Evolutionary conservation across 1,140 invertebrate genomes (phyloP).

Genomic region (Mamestra configurata): DNA sequence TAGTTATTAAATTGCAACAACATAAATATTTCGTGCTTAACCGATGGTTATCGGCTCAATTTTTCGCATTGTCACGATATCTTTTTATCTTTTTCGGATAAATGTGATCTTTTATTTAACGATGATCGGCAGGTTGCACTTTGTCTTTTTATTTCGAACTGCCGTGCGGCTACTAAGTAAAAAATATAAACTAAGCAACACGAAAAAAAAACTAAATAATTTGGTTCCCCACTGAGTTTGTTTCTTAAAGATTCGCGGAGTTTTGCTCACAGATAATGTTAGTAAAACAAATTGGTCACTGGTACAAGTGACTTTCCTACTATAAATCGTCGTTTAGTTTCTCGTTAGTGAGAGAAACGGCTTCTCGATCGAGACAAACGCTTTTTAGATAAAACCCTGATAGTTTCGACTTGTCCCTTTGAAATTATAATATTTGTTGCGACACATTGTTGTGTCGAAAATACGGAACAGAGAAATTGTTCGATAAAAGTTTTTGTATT

Average conservation of each 20-base stretch:
- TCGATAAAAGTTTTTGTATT: not conserved
- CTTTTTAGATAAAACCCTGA: slow-evolving; percentile 39
- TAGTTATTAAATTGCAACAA: slow-evolving; percentile 10
- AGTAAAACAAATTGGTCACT: slow-evolving; percentile 17
- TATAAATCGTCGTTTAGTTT: slow-evolving; percentile 41
- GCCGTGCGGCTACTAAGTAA: not conserved
- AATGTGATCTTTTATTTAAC: slow-evolving; percentile 27
- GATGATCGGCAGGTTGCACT: slow-evolving; percentile 32
- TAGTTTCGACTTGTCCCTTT: slow-evolving; percentile 16
- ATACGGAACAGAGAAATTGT: not conserved
- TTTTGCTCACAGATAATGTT: not conserved
- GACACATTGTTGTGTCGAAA: slow-evolving; percentile 8
- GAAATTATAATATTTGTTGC: slow-evolving; percentile 28
- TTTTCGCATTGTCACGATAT: slow-evolving; percentile 40
- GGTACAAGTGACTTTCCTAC: slow-evolving; percentile 30
- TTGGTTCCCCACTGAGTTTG: not conserved
- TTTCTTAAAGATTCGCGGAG: not conserved
- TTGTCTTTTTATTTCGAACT: slow-evolving; percentile 6
- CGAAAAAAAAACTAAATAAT: too few relatives aligned
- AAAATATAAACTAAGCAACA: not conserved
- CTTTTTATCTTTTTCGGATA: slow-evolving; percentile 14
- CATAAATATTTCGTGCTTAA: not conserved
- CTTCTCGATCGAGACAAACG: not conserved
- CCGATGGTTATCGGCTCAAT: not conserved
- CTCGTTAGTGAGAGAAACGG: slow-evolving; percentile 39